phyloP scores from a whole-genome alignment of 2,797 vertebrate genomes.

The Diglossa cyanea region DNA sequence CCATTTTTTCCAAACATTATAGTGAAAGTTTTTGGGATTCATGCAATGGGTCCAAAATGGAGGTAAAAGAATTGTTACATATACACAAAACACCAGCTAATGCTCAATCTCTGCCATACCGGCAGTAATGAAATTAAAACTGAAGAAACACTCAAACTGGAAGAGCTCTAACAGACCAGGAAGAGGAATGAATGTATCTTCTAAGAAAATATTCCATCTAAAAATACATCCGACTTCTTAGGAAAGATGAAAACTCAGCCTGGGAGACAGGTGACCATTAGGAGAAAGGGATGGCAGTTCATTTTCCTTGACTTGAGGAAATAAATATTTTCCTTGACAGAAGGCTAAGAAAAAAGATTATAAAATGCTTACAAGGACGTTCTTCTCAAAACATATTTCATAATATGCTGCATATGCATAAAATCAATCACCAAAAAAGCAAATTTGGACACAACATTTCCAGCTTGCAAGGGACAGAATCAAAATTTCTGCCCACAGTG shows the following conservation, averaged over 20 bases:
- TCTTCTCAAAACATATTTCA: neutral
- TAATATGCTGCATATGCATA: neutral
- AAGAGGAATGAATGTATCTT: neutral
- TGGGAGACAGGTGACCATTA: rapidly evolving
- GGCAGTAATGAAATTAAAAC: neutral
- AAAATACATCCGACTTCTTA: neutral
- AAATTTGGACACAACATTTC: neutral
- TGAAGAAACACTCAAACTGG: neutral
- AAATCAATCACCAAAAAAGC: neutral
- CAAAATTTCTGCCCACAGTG: neutral
- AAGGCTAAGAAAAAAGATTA: neutral
- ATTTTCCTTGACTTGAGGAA: neutral
- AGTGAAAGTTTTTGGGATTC: neutral
- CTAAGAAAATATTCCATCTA: neutral
- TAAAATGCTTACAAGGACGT: neutral
- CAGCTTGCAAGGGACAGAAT: neutral
- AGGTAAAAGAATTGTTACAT: neutral
- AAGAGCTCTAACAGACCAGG: neutral
- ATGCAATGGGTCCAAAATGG: neutral
- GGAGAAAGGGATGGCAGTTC: neutral
- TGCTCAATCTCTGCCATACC: neutral
- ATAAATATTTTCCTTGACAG: neutral
- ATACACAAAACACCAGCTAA: neutral
- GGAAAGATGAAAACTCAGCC: neutral
- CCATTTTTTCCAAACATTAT: rapidly evolving